These are phyloP conservation scores for Aradus depressus DNA, from an alignment of 2,888 invertebrate species.

Conservation along the genomic window DNA sequence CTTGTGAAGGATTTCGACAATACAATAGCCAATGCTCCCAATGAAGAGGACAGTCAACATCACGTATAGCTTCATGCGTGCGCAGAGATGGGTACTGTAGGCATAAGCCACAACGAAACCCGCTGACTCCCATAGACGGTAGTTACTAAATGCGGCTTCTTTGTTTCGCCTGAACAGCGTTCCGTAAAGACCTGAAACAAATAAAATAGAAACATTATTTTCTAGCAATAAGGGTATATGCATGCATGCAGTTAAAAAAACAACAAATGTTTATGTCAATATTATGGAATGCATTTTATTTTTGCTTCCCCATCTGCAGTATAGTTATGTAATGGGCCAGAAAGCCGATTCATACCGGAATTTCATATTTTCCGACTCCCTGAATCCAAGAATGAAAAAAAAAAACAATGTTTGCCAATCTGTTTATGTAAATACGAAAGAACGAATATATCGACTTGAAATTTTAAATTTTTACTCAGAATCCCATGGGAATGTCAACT, in stretches of 20 bases:
- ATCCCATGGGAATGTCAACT: too few relatives aligned
- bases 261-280: not conserved
- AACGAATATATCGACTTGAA: too few relatives aligned
- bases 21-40: conserved; percentile 64
- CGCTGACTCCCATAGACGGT: conserved; percentile 77
- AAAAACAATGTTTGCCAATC: too few relatives aligned
- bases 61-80: conserved; percentile 74
- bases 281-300: too few relatives aligned
- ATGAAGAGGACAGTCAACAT: conserved; percentile 62
- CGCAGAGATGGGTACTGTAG: conserved; percentile 76
- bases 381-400: too few relatives aligned
- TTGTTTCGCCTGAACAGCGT: conserved; percentile 77
- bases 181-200: conserved; percentile 62
- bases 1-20: conserved; percentile 71
- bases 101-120: conserved; percentile 85
- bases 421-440: too few relatives aligned
- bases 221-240: too few relatives aligned
- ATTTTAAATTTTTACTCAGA: too few relatives aligned
- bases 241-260: not conserved
- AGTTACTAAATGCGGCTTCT: conserved; percentile 86
- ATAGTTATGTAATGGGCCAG: too few relatives aligned
- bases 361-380: too few relatives aligned
- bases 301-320: too few relatives aligned
- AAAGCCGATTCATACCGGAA: too few relatives aligned
- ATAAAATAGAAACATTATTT: not conserved